Conservation (phyloP, 2,888 invertebrate genomes). For the Caenorhabditis sp. region DNA sequence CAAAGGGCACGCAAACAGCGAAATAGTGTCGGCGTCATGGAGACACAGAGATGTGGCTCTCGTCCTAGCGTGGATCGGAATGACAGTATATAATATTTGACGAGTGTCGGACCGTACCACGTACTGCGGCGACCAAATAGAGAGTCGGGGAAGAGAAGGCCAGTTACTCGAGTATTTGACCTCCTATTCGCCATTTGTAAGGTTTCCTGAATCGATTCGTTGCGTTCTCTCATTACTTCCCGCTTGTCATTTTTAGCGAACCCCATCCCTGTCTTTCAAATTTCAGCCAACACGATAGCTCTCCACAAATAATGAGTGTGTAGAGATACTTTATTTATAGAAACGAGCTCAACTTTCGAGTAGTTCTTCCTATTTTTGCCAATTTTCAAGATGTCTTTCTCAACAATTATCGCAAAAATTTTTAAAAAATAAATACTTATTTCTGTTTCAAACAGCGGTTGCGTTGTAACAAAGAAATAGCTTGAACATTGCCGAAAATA, state of each 20-base stretch:
- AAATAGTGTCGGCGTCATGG: neutral
- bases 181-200: slow-evolving; percentile 34
- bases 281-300: too few relatives aligned
- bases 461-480: too few relatives aligned
- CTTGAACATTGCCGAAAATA: too few relatives aligned
- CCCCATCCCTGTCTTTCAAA: neutral
- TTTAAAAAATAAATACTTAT: too few relatives aligned
- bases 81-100: slow-evolving; percentile 68
- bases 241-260: neutral
- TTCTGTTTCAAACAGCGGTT: too few relatives aligned
- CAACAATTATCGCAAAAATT: too few relatives aligned
- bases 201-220: slow-evolving; percentile 39
- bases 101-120: slow-evolving; percentile 71
- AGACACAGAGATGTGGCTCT: slow-evolving; percentile 24
- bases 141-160: slow-evolving; percentile 30
- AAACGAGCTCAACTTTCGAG: too few relatives aligned
- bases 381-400: too few relatives aligned
- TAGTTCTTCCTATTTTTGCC: too few relatives aligned
- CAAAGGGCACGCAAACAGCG: slow-evolving; percentile 61
- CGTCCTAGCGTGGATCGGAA: slow-evolving; percentile 12
- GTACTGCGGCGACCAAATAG: slow-evolving; percentile 47
- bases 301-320: too few relatives aligned
- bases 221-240: neutral
- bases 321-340: too few relatives aligned
- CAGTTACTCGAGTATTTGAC: slow-evolving; percentile 46